These are phyloP conservation scores for Tenthredo mesomela DNA, from an alignment of 2,888 invertebrate species.

Conservation along the genomic window DNA sequence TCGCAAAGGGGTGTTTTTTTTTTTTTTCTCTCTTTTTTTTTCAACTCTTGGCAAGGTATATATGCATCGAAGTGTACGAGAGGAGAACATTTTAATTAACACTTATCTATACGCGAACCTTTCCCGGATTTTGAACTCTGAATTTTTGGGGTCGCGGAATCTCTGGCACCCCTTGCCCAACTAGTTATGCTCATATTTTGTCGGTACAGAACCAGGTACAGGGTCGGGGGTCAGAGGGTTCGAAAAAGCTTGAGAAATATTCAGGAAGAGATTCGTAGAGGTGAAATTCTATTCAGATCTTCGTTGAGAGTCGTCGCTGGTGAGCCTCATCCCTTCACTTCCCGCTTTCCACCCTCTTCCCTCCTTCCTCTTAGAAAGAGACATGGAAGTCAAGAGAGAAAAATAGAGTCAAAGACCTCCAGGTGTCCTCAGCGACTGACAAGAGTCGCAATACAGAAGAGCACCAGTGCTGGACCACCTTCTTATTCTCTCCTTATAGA, in stretches of 20 bases:
- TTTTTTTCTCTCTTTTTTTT: background rate
- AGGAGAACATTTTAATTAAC: slow-evolving; percentile 44
- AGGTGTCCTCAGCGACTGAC: background rate
- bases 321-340: background rate
- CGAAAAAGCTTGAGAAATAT: slow-evolving; percentile 20
- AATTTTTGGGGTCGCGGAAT: background rate
- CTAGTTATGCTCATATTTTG: slow-evolving; percentile 2
- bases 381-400: background rate
- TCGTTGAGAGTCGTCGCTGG: slow-evolving; percentile 2
- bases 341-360: background rate
- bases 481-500: slow-evolving; percentile 11
- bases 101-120: slow-evolving; percentile 1
- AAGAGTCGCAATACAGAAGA: background rate
- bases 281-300: slow-evolving; percentile 20
- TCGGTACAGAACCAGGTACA: background rate
- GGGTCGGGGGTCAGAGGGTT: background rate
- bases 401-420: background rate
- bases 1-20: background rate
- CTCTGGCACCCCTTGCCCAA: background rate
- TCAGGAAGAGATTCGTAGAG: slow-evolving; percentile 1
- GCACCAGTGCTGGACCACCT: background rate
- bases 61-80: slow-evolving; percentile 21
- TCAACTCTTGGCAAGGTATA: background rate
- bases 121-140: background rate
- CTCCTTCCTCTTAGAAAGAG: background rate